Percentiles rank a stretch among this genome's conserved stretches.
These are phyloP conservation scores for Diaphora mendica DNA, from an alignment of 2,888 invertebrate species.

Conservation along the genomic window DNA sequence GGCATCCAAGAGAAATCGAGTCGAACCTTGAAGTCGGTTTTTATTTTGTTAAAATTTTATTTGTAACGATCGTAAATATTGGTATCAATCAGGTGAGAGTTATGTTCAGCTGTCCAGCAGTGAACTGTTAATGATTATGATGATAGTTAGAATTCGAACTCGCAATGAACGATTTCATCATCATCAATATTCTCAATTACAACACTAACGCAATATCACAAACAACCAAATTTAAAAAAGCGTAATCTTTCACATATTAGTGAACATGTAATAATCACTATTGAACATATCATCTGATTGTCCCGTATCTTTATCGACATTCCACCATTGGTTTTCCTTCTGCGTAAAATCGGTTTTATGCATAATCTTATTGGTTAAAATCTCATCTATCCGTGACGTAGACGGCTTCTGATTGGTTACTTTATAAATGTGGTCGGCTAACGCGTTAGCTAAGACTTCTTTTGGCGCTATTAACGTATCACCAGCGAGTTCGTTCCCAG, in stretches of 20 bases:
- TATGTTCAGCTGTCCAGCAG: no score
- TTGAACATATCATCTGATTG: slow-evolving; percentile 67
- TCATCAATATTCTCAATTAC: no score
- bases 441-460: slow-evolving; percentile 77
- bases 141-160: no score
- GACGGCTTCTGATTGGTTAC: slow-evolving; percentile 85
- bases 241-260: slow-evolving; percentile 56
- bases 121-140: no score
- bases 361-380: slow-evolving; percentile 80
- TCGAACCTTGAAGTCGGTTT: no score
- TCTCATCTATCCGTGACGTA: slow-evolving; percentile 79
- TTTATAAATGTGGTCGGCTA: slow-evolving; percentile 83
- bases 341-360: slow-evolving; percentile 55
- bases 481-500: slow-evolving; percentile 68
- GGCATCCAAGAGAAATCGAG: no score
- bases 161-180: not conserved
- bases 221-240: slow-evolving; percentile 28
- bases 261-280: slow-evolving; percentile 75
- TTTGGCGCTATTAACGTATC: slow-evolving; percentile 81
- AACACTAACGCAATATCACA: slow-evolving; percentile 37
- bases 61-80: no score
- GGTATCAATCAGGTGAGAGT: no score
- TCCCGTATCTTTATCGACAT: slow-evolving; percentile 68
- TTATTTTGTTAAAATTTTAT: no score
- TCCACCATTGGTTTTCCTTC: slow-evolving; percentile 80